Evolutionary conservation across 1,140 invertebrate genomes (phyloP).

Genomic region (Parasteatoda tepidariorum): DNA sequence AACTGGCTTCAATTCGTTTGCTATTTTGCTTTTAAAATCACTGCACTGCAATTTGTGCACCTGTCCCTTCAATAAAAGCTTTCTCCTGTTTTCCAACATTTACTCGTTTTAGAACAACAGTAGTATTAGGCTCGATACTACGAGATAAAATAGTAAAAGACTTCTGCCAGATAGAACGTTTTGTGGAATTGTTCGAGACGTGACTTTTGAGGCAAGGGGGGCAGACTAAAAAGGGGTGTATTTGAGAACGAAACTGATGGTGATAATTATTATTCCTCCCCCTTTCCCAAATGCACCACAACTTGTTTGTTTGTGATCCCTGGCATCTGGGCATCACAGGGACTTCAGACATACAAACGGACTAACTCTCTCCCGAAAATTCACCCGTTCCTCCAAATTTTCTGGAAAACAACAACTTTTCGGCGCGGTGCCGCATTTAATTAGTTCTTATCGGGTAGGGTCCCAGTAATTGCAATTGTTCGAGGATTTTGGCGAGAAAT

Average conservation of each 20-base stretch:
- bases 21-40: too few species aligned
- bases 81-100: constrained; percentile 40
- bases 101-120: constrained; percentile 1
- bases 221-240: not conserved
- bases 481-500: not conserved
- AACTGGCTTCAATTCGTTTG: too few species aligned
- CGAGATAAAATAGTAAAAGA: constrained; percentile 48
- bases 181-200: constrained; percentile 38
- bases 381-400: constrained; percentile 14
- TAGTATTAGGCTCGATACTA: constrained; percentile 15
- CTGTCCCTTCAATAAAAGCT: constrained; percentile 16
- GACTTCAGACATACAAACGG: constrained; percentile 36
- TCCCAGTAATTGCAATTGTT: constrained; percentile 60
- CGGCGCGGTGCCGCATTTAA: constrained; percentile 52
- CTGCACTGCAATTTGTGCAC: constrained; percentile 46
- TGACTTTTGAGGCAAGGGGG: not conserved
- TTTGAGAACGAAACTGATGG: constrained; percentile 53
- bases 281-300: constrained; percentile 33
- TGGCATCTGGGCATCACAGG: constrained; percentile 45
- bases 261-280: constrained; percentile 60
- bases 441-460: constrained; percentile 60
- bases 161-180: constrained; percentile 16
- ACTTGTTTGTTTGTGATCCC: constrained; percentile 57
- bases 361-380: constrained; percentile 36
- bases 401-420: constrained; percentile 31